A percentile compares a stretch with the other conserved stretches of the same genome.
Conservation (phyloP, 1,140 invertebrate species). For the Apis dorsata region DNA sequence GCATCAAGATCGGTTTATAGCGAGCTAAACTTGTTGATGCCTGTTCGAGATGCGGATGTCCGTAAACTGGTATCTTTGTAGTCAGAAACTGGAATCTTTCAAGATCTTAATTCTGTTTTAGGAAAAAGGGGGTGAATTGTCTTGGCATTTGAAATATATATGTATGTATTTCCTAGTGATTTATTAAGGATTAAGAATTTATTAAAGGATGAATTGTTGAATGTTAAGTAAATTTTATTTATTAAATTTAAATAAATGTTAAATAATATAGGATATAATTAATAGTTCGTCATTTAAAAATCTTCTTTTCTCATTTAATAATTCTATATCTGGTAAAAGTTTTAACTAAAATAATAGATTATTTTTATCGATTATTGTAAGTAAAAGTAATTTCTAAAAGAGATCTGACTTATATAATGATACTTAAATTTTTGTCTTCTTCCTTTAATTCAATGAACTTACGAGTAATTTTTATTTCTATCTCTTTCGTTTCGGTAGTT, state of each 20-base stretch:
- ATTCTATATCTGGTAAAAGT: not conserved
- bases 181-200: too few species aligned
- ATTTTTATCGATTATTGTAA: not conserved
- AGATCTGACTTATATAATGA: not conserved
- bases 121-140: not conserved
- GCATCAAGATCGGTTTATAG: conserved; percentile 6
- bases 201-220: too few species aligned
- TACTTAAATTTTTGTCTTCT: not conserved
- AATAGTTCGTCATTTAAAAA: too few species aligned
- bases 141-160: too few species aligned
- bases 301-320: too few species aligned
- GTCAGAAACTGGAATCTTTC: not conserved
- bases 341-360: not conserved
- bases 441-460: not conserved
- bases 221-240: too few species aligned
- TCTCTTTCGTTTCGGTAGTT: conserved; percentile 3
- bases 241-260: too few species aligned
- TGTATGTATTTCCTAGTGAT: not conserved
- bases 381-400: not conserved
- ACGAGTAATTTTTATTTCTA: not conserved
- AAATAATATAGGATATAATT: too few species aligned
- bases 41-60: not conserved
- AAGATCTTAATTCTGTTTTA: not conserved
- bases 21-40: conserved; percentile 18
- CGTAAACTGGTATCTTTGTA: not conserved